These are phyloP conservation scores for Orthosia gracilis DNA, from an alignment of 2,888 invertebrate species.

Conservation along the genomic window DNA sequence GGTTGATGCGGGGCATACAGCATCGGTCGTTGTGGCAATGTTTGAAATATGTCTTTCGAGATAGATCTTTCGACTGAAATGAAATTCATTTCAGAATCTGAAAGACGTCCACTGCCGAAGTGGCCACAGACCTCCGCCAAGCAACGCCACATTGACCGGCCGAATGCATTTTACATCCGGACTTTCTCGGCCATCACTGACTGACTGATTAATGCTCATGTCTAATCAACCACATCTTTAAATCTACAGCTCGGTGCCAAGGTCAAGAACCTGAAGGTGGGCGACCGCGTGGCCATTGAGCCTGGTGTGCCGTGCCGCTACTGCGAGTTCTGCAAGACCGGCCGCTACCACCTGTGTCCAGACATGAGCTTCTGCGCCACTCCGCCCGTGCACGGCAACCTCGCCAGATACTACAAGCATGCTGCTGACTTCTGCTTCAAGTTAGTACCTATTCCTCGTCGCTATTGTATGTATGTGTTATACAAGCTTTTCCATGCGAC, in stretches of 20 bases:
- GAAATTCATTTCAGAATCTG: neutral
- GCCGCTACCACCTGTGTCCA: slow-evolving; percentile 97
- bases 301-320: slow-evolving; percentile 97
- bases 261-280: slow-evolving; percentile 93
- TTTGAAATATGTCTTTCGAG: neutral
- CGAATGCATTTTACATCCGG: neutral
- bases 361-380: slow-evolving; percentile 98
- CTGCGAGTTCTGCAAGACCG: slow-evolving; percentile 96
- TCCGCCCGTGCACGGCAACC: slow-evolving; percentile 97
- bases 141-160: neutral
- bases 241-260: slow-evolving; percentile 84
- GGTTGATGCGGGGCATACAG: too few species aligned
- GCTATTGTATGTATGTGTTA: too few species aligned
- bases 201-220: neutral
- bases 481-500: too few species aligned
- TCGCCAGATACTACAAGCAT: slow-evolving; percentile 96
- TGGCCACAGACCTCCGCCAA: neutral
- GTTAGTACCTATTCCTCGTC: slow-evolving; percentile 83
- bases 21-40: too few species aligned
- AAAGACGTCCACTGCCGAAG: neutral
- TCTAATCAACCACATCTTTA: neutral
- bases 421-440: slow-evolving; percentile 97
- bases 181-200: neutral
- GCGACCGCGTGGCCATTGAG: slow-evolving; percentile 98
- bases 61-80: neutral